These are phyloP conservation scores for Corythucha ciliata DNA, from an alignment of 2,888 invertebrate species.

Conservation along the genomic window DNA sequence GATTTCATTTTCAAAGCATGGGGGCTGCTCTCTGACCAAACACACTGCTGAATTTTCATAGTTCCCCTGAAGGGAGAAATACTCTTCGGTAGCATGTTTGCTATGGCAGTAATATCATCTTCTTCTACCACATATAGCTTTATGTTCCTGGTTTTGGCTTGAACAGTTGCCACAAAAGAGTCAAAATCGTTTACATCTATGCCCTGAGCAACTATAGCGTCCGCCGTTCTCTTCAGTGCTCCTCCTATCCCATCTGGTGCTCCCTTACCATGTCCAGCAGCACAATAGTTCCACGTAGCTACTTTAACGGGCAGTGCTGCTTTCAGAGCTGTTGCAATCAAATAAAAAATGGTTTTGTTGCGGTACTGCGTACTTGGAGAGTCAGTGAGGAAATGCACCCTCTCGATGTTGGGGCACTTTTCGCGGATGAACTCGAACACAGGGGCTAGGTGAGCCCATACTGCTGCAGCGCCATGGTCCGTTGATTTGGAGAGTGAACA, in stretches of 20 bases:
- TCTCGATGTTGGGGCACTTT: constrained; percentile 22
- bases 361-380: constrained; percentile 5
- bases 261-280: constrained; percentile 7
- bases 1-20: constrained; percentile 1
- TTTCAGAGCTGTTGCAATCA: constrained; percentile 37
- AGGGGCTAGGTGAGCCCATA: constrained; percentile 41
- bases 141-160: constrained; percentile 3
- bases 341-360: constrained; percentile 9
- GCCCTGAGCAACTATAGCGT: constrained; percentile 21
- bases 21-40: too few relatives aligned
- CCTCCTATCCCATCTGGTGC: constrained; percentile 9
- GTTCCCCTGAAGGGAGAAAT: constrained; percentile 22
- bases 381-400: constrained; percentile 38
- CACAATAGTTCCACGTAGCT: constrained; percentile 12
- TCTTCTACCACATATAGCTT: constrained; percentile 14
- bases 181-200: constrained; percentile 18
- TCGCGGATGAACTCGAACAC: constrained; percentile 30
- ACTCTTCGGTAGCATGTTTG: background rate
- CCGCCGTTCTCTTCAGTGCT: constrained; percentile 36
- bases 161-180: background rate
- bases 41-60: constrained; percentile 3
- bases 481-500: constrained; percentile 38
- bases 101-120: constrained; percentile 17
- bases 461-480: constrained; percentile 39
- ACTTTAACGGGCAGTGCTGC: constrained; percentile 39